A percentile compares a stretch with the other conserved stretches of the same genome.
These are phyloP conservation scores for Mormoops blainvillei DNA, from an alignment of 2,113 vertebrate species.

Conservation along the genomic window DNA sequence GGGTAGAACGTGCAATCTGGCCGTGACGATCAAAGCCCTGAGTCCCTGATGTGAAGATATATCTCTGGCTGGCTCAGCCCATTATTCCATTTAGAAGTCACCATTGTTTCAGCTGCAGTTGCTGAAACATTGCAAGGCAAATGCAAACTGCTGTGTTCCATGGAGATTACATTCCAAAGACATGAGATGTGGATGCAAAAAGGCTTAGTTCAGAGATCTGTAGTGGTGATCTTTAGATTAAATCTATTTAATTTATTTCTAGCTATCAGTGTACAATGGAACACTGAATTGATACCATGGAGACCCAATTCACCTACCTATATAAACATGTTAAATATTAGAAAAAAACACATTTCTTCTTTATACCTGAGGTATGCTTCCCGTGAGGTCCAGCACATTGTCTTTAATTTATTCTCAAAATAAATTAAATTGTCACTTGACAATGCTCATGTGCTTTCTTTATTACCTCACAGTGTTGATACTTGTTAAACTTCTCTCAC, in stretches of 20 bases:
- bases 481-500: neutral
- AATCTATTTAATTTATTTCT: neutral
- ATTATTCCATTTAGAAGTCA: neutral
- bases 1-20: neutral
- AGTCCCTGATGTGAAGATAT: neutral
- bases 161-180: neutral
- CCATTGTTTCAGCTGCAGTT: neutral
- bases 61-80: neutral
- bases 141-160: neutral
- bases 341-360: neutral
- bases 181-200: neutral
- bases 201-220: neutral
- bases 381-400: neutral
- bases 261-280: neutral
- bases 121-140: neutral
- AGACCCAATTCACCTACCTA: neutral
- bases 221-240: neutral
- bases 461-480: neutral
- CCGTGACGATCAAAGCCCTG: neutral
- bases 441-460: neutral
- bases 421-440: neutral
- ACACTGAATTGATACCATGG: neutral
- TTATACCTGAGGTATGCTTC: neutral
- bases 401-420: neutral
- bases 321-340: neutral